These are phyloP conservation scores for Scatophagus argus DNA, from an alignment of 2,113 vertebrate genomes.

Conservation along the genomic window DNA sequence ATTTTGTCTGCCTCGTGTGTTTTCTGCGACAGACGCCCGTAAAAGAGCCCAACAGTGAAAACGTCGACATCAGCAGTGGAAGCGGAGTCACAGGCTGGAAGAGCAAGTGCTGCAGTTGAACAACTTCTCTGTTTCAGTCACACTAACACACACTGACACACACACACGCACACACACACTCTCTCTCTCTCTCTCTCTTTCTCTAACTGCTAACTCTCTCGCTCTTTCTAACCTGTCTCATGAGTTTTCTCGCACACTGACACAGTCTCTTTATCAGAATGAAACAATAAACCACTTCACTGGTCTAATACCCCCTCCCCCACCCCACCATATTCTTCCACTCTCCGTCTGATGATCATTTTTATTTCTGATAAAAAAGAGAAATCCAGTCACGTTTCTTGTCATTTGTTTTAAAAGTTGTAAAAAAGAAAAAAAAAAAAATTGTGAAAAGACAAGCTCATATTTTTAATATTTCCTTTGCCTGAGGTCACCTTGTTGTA, in stretches of 20 bases:
- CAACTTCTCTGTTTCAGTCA: conserved; percentile 70
- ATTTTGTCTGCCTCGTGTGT: neutral
- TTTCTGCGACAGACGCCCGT: conserved; percentile 89
- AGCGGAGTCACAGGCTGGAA: conserved; percentile 97
- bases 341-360: conserved; percentile 89
- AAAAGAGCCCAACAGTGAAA: conserved; percentile 99
- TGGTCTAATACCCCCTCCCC: conserved; percentile 55
- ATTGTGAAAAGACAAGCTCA: conserved; percentile 79
- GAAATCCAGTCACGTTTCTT: conserved; percentile 91
- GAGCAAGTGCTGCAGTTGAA: conserved; percentile 98
- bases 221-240: conserved; percentile 80
- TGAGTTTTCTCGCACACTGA: conserved; percentile 80
- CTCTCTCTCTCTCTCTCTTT: conserved; percentile 63
- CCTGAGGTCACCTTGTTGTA: conserved; percentile 68
- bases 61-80: conserved; percentile 97
- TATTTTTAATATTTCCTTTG: conserved; percentile 78
- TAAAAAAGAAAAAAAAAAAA: conserved; percentile 59
- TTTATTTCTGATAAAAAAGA: conserved; percentile 89
- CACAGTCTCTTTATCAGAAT: conserved; percentile 86
- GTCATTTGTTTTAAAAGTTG: conserved; percentile 87
- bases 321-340: conserved; percentile 77
- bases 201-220: conserved; percentile 75
- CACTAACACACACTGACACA: conserved; percentile 60
- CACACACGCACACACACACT: conserved; percentile 39
- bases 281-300: conserved; percentile 92